Percentiles rank a stretch among this genome's conserved stretches.
Evolutionary conservation across 2,113 vertebrate species (phyloP).

Genomic region (mouse (Mus musculus)): DNA sequence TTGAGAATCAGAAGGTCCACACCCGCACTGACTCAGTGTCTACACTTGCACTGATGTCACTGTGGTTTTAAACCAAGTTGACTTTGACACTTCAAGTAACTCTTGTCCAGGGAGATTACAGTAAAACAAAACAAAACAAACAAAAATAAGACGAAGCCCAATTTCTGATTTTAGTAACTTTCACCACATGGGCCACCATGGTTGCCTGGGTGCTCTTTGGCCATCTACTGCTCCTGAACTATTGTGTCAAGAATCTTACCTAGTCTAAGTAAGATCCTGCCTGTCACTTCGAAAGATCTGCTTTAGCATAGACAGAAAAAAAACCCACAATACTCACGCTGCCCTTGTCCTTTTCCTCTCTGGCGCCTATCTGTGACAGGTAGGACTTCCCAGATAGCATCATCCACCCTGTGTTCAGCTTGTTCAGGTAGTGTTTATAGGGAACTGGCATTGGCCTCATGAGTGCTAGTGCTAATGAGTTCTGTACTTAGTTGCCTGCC

Average conservation of each 20-base stretch:
- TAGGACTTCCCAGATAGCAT: not conserved
- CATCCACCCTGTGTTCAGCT: not conserved
- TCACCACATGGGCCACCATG: too few species aligned
- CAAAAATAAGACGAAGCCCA: not conserved
- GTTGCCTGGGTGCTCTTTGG: too few species aligned
- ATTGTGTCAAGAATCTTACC: not conserved
- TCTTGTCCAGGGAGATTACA: not conserved
- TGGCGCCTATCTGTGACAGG: not conserved
- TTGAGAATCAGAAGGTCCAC: not conserved
- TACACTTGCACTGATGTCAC: rapidly evolving
- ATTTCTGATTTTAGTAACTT: not conserved
- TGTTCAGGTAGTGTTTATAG: too few species aligned
- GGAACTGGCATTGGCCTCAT: not conserved
- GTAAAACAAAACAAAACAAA: not conserved
- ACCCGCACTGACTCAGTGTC: not conserved
- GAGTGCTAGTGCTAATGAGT: too few species aligned
- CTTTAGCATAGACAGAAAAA: not conserved
- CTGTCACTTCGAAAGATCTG: not conserved
- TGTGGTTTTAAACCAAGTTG: not conserved
- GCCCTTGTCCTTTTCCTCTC: not conserved
- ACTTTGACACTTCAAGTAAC: not conserved
- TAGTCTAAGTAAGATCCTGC: not conserved
- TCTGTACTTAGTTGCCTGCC: not conserved
- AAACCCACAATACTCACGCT: not conserved
- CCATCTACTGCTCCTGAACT: not conserved